Evolutionary conservation across 2,888 invertebrate species (phyloP), one percentile per base, ranked within the genome.

Genomic region (Troides helena): DNA sequence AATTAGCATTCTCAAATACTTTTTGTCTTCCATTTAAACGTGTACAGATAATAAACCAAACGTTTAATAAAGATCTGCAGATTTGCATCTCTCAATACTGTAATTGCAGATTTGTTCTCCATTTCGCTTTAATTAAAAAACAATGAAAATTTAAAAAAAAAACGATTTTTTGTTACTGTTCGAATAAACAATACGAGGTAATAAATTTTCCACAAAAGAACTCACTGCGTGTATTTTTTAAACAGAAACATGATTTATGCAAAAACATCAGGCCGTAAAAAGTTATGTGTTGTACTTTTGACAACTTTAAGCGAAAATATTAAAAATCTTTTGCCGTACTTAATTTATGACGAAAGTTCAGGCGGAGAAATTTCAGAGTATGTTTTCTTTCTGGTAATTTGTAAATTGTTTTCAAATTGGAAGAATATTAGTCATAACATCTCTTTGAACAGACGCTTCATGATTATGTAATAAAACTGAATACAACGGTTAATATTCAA

Each of bases 251-350:
- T 63, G 53, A 66, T 66, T 70, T 63, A 70, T 58, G 62, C 59
- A 62, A 63, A 68, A 66, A 63, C 62, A 70, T 66, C 30, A 57
- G n/a, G 21, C 58, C 23, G 53, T 62, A 66, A 63, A 68, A 62
- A 66, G 56, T 65, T 65, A 58, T 50, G 59, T 53, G 65, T 66
- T 66, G 70, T 70, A 70, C 70, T 66, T 70, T 66, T 70, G 62
- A 70, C 70, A 70, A 70, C 63, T 70, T 70, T 30, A 66, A 66
- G 66, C 70, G 66, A 53, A 70, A 70, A 70, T 70, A 70, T 70
- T 70, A 66, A 66, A 70, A 70, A 70, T 66, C 59, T 63, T 70
- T 43, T 66, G 39, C 66, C n/a, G 62, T 66, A 21, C 62, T 53
- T 66, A 66, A 70, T 70, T 70, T 70, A 70, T 70, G 62, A 39